Base-by-base conservation (phyloP, 2,888 invertebrate species). In the Volucella inflata region DNA sequence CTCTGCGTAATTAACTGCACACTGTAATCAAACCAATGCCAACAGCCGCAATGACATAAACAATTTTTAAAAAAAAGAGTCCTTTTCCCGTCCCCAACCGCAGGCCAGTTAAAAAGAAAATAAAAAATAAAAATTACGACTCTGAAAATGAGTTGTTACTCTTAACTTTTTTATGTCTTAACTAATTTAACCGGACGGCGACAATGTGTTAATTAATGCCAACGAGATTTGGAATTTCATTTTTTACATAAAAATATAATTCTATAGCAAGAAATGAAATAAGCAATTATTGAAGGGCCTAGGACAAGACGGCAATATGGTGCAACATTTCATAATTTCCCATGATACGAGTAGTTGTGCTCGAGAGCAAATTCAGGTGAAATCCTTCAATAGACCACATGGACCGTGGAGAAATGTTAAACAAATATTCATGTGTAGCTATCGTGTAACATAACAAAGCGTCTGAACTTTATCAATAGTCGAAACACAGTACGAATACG, bases 181-280 rank as follows among this genome's bases (percentile, higher is more conserved):
- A 70, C 59, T 70, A 70, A 70, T 59, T n/a, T 70, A 46, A 17
- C 6, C 30, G 48, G 48, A 70, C 70, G 59, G 21, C 70, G 57
- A 70, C 57, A 59, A 57, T 59, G 70, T 70, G 57, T 30, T 6
- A 30, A 30, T 30, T 30, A 57, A 59, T 59, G 17, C 3, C 14
- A 59, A 59, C 59, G 48, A 48, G 59, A 70, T 40, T 55, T 68
- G 36, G 40, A 50, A 55, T 70, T 38, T 21, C 48, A 48, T 48
- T 36, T 38, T 21, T 30, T 6, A 30, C 30, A 30, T 6, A 30
- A 30, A 30, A 30, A 30, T 30, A 6, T 3, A 30, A 30, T 30
- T 30, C 6, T 30, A 2, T 21, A 21, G 21, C 21, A 21, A 21
- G 2, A 21, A 21, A 21, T 1, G 2, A 21, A 21, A 21, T 21